A percentile compares a stretch with the other conserved stretches of the same genome.
Evolutionary conservation across 2,888 invertebrate genomes (phyloP).

Genomic region (Diplolepis rosae): DNA sequence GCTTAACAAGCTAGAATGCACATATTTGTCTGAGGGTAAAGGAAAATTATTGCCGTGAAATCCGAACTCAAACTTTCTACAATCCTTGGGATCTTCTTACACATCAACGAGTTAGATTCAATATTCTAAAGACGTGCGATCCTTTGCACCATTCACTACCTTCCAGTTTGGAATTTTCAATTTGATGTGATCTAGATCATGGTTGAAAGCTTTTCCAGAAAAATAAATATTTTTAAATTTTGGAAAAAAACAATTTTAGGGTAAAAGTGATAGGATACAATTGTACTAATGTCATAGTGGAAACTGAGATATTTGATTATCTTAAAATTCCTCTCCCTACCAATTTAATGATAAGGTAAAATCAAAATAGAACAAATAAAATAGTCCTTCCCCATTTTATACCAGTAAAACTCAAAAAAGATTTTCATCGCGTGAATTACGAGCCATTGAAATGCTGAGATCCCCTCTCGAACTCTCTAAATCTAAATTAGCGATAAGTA

Average conservation of each 20-base stretch:
- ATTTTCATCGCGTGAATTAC: too few species aligned
- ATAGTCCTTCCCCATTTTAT: too few species aligned
- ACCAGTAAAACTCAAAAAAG: too few species aligned
- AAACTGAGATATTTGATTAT: too few species aligned
- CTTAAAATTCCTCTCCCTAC: too few species aligned
- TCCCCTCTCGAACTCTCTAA: too few species aligned
- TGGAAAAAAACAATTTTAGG: not conserved
- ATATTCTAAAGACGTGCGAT: slow-evolving; percentile 12
- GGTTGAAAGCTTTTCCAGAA: not conserved
- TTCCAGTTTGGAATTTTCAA: slow-evolving; percentile 19
- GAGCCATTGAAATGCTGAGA: too few species aligned
- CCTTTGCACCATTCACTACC: not conserved
- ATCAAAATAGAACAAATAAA: too few species aligned
- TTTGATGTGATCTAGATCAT: not conserved
- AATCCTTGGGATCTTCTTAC: slow-evolving; percentile 13
- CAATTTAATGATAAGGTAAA: too few species aligned
- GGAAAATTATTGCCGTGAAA: slow-evolving; percentile 11
- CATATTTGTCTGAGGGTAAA: not conserved
- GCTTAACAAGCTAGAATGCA: not conserved
- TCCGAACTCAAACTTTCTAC: not conserved
- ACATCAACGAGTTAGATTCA: not conserved
- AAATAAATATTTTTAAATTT: not conserved
- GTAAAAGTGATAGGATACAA: too few species aligned
- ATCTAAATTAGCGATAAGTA: too few species aligned
- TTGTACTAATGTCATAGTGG: too few species aligned